These are phyloP conservation scores for Trichogramma evanescens DNA, from an alignment of 2,888 invertebrate species.

Conservation along the genomic window DNA sequence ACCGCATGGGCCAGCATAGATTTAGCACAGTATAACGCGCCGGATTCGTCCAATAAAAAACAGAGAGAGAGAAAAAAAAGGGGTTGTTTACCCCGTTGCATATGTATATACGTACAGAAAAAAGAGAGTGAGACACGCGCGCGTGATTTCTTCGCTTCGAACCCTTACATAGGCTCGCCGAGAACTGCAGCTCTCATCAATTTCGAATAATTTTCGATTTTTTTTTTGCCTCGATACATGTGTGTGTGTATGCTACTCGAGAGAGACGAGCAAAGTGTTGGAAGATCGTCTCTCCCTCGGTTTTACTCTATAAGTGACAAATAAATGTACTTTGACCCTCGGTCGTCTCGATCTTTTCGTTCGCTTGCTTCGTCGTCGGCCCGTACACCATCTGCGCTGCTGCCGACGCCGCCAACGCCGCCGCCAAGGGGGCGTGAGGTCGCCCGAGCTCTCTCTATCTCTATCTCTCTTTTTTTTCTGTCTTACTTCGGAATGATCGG, in stretches of 20 bases:
- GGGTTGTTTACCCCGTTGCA: conserved; percentile 23
- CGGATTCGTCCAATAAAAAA: conserved; percentile 29
- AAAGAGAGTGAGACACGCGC: conserved; percentile 26
- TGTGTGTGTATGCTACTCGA: not conserved
- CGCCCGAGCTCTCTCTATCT: not conserved
- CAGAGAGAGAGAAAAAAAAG: conserved; percentile 10
- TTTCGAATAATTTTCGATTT: conserved; percentile 36
- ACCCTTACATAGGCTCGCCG: too few relatives aligned
- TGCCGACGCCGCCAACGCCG: not conserved
- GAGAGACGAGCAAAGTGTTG: not conserved
- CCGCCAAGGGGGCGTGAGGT: conserved; percentile 3
- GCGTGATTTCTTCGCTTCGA: conserved; percentile 21
- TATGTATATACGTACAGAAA: conserved; percentile 16
- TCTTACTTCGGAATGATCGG: conserved; percentile 17
- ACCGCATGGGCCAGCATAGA: too few relatives aligned
- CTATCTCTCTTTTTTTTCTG: not conserved
- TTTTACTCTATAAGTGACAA: conserved; percentile 9
- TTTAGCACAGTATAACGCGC: not conserved
- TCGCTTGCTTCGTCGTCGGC: not conserved
- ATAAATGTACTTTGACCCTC: conserved; percentile 15
- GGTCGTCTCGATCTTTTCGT: not conserved
- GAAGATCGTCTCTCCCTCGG: not conserved
- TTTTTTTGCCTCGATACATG: conserved; percentile 12
- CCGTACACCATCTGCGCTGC: conserved; percentile 12
- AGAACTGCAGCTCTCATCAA: conserved; percentile 30